phyloP scores from a whole-genome alignment of 2,113 vertebrate genomes.

The Plecturocebus donacophilus region DNA sequence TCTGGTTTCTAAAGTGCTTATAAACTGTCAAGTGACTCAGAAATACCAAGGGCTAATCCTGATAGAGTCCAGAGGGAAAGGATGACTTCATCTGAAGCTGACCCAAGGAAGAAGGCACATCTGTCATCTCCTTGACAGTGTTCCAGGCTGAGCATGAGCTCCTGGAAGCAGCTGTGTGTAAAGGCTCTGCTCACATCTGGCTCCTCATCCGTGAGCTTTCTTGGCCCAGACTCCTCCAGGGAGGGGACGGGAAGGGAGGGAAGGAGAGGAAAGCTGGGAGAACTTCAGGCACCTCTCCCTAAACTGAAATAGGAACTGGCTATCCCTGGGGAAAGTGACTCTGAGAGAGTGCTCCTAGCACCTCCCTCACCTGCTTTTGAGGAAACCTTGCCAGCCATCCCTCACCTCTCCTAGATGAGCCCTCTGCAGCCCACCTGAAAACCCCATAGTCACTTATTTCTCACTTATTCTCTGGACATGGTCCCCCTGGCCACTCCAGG shows the following conservation, averaged over 20 bases:
- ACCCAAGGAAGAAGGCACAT: not conserved
- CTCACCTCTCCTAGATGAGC: too few relatives aligned
- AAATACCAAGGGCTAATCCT: conserved; percentile 5
- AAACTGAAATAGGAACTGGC: not conserved
- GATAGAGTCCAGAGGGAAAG: conserved; percentile 29
- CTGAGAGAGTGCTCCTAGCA: not conserved
- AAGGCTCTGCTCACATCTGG: not conserved
- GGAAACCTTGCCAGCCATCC: fast-evolving
- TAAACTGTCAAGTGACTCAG: conserved; percentile 28
- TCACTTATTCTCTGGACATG: not conserved
- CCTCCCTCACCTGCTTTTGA: not conserved
- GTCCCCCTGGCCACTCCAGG: not conserved
- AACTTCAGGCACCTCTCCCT: not conserved
- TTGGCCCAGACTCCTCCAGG: not conserved
- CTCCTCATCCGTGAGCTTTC: not conserved
- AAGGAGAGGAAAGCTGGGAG: not conserved
- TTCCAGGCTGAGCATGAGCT: not conserved
- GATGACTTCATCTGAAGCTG: not conserved
- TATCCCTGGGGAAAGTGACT: not conserved
- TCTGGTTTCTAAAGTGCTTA: conserved; percentile 19
- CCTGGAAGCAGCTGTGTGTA: not conserved
- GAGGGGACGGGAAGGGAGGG: not conserved
- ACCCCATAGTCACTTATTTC: not conserved
- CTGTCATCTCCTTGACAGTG: not conserved
- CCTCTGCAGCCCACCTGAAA: not conserved